These are phyloP conservation scores for Uropsilus gracilis DNA, from an alignment of 2,113 vertebrate genomes.

Conservation along the genomic window DNA sequence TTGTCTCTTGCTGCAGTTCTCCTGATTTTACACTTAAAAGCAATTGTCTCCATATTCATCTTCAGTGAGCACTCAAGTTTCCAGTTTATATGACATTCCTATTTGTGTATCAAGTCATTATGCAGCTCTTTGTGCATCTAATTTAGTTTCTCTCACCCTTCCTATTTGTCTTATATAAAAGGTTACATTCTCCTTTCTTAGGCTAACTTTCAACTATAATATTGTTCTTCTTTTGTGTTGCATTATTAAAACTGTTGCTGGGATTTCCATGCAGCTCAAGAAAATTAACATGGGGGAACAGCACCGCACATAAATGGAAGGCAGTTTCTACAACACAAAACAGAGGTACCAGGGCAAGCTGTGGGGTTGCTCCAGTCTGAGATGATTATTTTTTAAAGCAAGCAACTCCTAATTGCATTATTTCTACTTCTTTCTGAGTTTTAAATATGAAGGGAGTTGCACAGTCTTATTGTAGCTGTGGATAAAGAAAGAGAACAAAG, in stretches of 20 bases:
- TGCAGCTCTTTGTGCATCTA: slow-evolving; percentile 33
- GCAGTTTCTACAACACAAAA: slow-evolving; percentile 4
- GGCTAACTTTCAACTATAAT: slow-evolving; percentile 64
- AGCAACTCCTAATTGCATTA: slow-evolving; percentile 56
- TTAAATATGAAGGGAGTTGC: slow-evolving; percentile 45
- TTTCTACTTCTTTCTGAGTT: slow-evolving; percentile 59
- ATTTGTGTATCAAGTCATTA: slow-evolving; percentile 45
- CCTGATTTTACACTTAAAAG: slow-evolving; percentile 58
- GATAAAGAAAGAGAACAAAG: background rate
- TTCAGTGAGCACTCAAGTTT: background rate
- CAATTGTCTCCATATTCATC: slow-evolving; percentile 11
- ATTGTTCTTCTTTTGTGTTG: slow-evolving; percentile 48
- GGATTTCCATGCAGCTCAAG: slow-evolving; percentile 50
- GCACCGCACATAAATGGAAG: slow-evolving; percentile 9
- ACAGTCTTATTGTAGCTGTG: background rate
- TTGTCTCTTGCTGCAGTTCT: slow-evolving; percentile 32
- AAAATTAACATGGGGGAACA: slow-evolving; percentile 60
- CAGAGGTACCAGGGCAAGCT: background rate
- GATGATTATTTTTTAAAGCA: slow-evolving; percentile 58
- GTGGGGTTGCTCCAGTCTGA: background rate
- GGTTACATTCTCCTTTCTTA: slow-evolving; percentile 58
- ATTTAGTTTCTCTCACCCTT: slow-evolving; percentile 38
- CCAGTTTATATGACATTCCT: slow-evolving; percentile 34
- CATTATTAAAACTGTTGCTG: slow-evolving; percentile 69
- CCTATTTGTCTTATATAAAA: slow-evolving; percentile 62